Conservation (phyloP, 2,888 invertebrate genomes). For the Strigamia crassipes region DNA sequence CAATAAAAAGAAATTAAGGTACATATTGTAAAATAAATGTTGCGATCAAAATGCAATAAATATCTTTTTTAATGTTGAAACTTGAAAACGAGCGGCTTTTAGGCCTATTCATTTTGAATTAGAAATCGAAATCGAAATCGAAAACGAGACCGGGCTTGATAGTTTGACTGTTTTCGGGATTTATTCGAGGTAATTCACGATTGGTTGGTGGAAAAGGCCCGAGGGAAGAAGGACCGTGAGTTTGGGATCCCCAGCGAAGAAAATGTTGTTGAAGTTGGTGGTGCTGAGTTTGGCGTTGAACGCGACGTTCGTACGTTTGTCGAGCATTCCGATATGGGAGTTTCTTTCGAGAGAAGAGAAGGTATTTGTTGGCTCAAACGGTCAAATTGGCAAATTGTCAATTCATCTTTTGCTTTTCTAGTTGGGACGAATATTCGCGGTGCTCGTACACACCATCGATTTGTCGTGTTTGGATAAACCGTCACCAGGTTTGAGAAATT, state of each 20-base stretch:
- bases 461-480: background rate
- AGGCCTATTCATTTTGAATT: no score
- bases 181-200: no score
- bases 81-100: no score
- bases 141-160: no score
- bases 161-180: no score
- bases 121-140: no score
- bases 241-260: background rate
- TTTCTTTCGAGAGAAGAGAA: background rate
- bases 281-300: background rate
- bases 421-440: background rate
- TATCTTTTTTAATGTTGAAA: slow-evolving; percentile 36
- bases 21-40: slow-evolving; percentile 12
- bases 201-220: background rate
- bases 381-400: background rate
- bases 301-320: background rate
- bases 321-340: background rate
- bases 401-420: background rate
- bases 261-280: background rate
- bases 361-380: no score
- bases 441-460: background rate
- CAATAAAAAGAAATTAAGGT: slow-evolving; percentile 5
- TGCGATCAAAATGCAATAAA: slow-evolving; percentile 24
- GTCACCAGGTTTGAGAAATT: background rate
- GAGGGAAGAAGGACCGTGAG: background rate